Base-by-base conservation (phyloP, 1,140 invertebrate species). In the Eciton burchellii region DNA sequence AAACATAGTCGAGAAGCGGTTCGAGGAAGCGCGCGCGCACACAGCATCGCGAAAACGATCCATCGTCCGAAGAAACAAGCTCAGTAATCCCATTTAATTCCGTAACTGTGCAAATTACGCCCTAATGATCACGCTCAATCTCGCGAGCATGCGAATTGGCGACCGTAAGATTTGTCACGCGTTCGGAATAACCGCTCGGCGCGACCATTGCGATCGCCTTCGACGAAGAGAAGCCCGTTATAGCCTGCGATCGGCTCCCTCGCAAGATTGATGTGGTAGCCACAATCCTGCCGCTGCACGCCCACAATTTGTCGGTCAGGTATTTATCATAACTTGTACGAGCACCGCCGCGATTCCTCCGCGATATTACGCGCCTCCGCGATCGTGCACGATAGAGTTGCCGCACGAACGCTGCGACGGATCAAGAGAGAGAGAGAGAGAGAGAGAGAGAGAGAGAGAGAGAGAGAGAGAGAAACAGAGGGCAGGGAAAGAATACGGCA, bases 241-340 rank as follows among this genome's bases (percentile, higher is more conserved):
- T 52, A 76, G 35, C 26, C 49, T 14, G 6, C 45, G 59, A 76
- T 65, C 24, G 29, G 60, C 9, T 41, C 26, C 65, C 26, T 76
- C 14, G 29, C 14, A 41, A 41, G 19, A 66, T 77, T 35, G 43
- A 47, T 49, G 45, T 19, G 29, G 60, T 41, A 66, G 45, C 47
- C 60, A 45, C 60, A 77, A 54, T 54, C 41, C 66, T 35, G 21
- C 35, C 35, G 66, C 52, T 57, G 24, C n/a, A 49, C 43, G 60
- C 47, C 29, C 29, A 77, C 73, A 41, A 66, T 77, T 77, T 43
- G 29, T 74, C 72, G 12, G 29, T 77, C 19, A 3, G 47, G 8
- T 24, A 73, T 57, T 73, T 45, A 65, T 77, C 29, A 26, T 47
- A 9, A 26, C 35, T 35, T 29, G 29, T 41, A 35, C 26, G 26